phyloP scores from a whole-genome alignment of 2,888 invertebrate species.

The Hermaeophaga mercurialis region DNA sequence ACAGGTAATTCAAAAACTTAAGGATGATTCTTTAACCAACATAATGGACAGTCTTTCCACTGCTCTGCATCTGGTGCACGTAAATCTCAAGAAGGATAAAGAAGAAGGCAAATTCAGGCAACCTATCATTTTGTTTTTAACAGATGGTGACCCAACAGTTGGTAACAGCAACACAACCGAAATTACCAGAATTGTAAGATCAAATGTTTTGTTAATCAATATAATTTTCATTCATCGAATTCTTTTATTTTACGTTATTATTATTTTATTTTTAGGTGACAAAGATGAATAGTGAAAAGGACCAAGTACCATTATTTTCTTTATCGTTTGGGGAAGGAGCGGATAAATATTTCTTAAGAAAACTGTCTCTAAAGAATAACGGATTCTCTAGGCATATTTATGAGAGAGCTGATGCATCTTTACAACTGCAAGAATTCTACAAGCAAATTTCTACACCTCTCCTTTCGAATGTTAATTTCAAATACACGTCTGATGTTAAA shows the following conservation, averaged over 20 bases:
- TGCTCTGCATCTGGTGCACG: slow-evolving; percentile 63
- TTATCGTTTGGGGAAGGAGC: slow-evolving; percentile 72
- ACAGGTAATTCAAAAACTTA: slow-evolving; percentile 7
- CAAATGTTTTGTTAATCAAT: no score
- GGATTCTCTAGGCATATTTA: slow-evolving; percentile 73
- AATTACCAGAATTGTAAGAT: slow-evolving; percentile 11
- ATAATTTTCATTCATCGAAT: no score
- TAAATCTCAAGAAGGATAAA: slow-evolving; percentile 43
- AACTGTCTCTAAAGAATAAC: slow-evolving; percentile 65
- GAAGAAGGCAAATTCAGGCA: slow-evolving; percentile 53
- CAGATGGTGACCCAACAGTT: slow-evolving; percentile 69
- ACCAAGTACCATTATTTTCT: slow-evolving; percentile 61
- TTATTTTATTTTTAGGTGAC: slow-evolving; percentile 44
- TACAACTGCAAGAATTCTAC: slow-evolving; percentile 69
- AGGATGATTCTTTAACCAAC: slow-evolving; percentile 4
- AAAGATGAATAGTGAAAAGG: slow-evolving; percentile 45
- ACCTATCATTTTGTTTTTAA: slow-evolving; percentile 69
- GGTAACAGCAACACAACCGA: slow-evolving; percentile 38
- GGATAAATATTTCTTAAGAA: slow-evolving; percentile 67
- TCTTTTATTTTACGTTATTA: no score
- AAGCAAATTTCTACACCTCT: slow-evolving; percentile 69
- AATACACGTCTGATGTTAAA: slow-evolving; percentile 62
- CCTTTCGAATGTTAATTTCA: slow-evolving; percentile 67
- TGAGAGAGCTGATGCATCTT: slow-evolving; percentile 67
- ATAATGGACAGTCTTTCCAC: slow-evolving; percentile 51